phyloP scores from a whole-genome alignment of 2,888 invertebrate species.

The Ornithoptera priamus region DNA sequence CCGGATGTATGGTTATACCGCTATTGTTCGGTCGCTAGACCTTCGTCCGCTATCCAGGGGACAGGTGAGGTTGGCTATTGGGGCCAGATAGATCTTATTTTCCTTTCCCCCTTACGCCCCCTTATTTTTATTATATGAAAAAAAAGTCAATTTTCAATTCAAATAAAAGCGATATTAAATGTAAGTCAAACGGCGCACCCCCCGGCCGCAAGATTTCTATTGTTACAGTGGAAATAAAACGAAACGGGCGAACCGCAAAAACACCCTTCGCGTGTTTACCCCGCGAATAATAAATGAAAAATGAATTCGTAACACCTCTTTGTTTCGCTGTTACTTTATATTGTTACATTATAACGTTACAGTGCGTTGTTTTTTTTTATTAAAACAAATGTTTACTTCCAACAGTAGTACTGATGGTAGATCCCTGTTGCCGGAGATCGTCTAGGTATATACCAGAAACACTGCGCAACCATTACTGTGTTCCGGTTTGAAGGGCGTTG shows the following conservation, averaged over 20 bases:
- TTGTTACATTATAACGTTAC: constrained; percentile 8
- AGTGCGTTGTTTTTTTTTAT: not conserved
- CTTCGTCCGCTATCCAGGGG: no score
- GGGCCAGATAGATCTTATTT: no score
- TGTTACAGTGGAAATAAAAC: constrained; percentile 18
- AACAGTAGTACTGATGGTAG: no score
- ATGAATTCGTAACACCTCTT: constrained; percentile 23
- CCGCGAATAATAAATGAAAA: constrained; percentile 23
- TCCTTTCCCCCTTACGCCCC: no score
- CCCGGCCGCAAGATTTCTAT: constrained; percentile 17
- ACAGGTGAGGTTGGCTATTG: no score
- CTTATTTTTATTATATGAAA: not conserved
- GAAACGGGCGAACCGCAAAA: constrained; percentile 21
- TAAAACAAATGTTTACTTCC: no score
- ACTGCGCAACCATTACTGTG: no score
- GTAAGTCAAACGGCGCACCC: constrained; percentile 12
- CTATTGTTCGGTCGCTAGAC: no score
- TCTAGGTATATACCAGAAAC: no score
- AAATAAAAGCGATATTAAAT: constrained; percentile 12
- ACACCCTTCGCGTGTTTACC: constrained; percentile 12
- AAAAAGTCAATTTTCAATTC: not conserved
- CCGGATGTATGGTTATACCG: no score
- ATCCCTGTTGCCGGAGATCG: no score
- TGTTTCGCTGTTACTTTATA: constrained; percentile 12
- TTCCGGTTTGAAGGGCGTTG: no score